These are phyloP conservation scores for Amblyornis subalaris DNA, from an alignment of 2,113 vertebrate species.

Conservation along the genomic window DNA sequence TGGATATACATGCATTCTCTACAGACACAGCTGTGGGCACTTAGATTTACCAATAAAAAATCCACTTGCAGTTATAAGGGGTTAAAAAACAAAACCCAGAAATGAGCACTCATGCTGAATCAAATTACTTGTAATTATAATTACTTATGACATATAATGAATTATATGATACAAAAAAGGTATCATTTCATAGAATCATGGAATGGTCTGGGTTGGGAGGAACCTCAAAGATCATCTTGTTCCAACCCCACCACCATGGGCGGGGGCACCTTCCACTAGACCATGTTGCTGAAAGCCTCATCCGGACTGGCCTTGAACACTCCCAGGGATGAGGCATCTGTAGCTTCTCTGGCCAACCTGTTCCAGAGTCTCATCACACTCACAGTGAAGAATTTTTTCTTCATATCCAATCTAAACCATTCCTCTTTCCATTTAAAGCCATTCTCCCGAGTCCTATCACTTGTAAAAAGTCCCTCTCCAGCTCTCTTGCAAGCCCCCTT, in stretches of 20 bases:
- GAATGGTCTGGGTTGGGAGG: background rate
- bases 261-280: background rate
- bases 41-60: background rate
- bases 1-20: background rate
- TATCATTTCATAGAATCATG: background rate
- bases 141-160: background rate
- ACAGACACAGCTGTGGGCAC: background rate
- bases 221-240: background rate
- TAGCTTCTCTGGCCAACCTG: background rate
- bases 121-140: background rate
- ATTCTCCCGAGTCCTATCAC: background rate
- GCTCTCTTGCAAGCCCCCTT: background rate
- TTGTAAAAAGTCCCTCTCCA: background rate
- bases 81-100: background rate
- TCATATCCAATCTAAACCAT: background rate
- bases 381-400: background rate
- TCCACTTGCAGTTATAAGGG: background rate
- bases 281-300: background rate
- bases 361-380: background rate
- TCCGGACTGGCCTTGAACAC: background rate
- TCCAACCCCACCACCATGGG: background rate
- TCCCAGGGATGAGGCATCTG: background rate
- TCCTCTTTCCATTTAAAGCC: background rate
- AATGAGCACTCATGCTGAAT: background rate
- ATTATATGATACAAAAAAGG: background rate